Evolutionary conservation across 92 coral and sea anemone species (phyloP).

Genomic region (Zoanthus sociatus): DNA sequence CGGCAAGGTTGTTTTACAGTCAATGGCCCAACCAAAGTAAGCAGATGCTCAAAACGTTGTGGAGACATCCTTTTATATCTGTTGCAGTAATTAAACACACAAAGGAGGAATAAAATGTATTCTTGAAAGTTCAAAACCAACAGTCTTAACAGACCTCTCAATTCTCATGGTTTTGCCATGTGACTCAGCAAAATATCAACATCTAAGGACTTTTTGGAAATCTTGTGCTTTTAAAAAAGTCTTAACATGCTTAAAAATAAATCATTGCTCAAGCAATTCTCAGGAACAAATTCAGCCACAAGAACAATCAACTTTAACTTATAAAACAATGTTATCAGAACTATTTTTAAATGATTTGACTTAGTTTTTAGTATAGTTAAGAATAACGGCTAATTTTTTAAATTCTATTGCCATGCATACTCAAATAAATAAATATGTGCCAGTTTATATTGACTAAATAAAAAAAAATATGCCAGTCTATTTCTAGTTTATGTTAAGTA

Average conservation of each 20-base stretch:
- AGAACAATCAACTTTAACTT: too few relatives aligned
- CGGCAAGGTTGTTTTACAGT: slow-evolving; percentile 38
- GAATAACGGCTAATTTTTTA: neutral
- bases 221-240: slow-evolving; percentile 5
- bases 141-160: slow-evolving; percentile 9
- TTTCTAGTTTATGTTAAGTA: slow-evolving; percentile 13
- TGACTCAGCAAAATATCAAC: slow-evolving; percentile 31
- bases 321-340: neutral
- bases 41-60: slow-evolving; percentile 68
- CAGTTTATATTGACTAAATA: neutral
- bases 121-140: slow-evolving; percentile 23
- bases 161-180: slow-evolving; percentile 23
- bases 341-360: slow-evolving; percentile 10
- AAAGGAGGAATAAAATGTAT: slow-evolving; percentile 12
- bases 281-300: slow-evolving; percentile 19
- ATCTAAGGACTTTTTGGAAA: slow-evolving; percentile 20
- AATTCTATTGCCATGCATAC: slow-evolving; percentile 15
- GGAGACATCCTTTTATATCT: slow-evolving; percentile 69
- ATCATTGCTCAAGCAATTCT: slow-evolving; percentile 2
- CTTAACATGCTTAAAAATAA: slow-evolving; percentile 8
- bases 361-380: slow-evolving; percentile 1
- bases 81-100: slow-evolving; percentile 31
- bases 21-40: slow-evolving; percentile 62
- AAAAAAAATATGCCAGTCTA: slow-evolving; percentile 14
- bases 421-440: neutral